Evolutionary conservation across 2,113 vertebrate species (phyloP).

Genomic region (Lophotis ruficrista): DNA sequence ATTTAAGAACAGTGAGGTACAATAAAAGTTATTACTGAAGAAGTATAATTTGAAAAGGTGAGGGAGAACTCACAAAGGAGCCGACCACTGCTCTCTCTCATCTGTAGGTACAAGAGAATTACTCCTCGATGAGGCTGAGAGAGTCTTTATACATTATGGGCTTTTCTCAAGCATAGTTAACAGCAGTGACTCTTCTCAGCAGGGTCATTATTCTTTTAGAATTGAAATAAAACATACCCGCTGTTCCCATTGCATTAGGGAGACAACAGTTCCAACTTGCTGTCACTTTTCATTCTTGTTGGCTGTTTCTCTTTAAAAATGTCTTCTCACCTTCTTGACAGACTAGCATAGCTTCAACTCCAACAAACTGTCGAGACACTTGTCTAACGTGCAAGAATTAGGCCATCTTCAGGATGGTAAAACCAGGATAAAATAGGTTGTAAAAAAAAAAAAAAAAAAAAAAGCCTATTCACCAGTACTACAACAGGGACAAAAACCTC

Average conservation of each 20-base stretch:
- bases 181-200: neutral
- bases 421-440: neutral
- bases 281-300: neutral
- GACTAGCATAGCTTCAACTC: neutral
- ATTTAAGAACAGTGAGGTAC: neutral
- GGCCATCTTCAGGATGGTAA: neutral
- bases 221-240: neutral
- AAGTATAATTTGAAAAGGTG: neutral
- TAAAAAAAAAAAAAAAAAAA: neutral
- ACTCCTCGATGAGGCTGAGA: neutral
- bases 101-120: neutral
- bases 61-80: neutral
- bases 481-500: neutral
- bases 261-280: neutral
- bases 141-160: neutral
- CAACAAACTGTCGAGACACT: neutral
- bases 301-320: neutral
- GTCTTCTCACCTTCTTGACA: neutral
- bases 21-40: neutral
- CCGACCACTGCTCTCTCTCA: accelerated
- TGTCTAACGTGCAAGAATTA: neutral
- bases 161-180: neutral
- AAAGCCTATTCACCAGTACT: neutral
- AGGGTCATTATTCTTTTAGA: neutral
- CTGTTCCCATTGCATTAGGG: neutral